Evolutionary conservation across 2,888 invertebrate species (phyloP).

Genomic region (Elegia similella): DNA sequence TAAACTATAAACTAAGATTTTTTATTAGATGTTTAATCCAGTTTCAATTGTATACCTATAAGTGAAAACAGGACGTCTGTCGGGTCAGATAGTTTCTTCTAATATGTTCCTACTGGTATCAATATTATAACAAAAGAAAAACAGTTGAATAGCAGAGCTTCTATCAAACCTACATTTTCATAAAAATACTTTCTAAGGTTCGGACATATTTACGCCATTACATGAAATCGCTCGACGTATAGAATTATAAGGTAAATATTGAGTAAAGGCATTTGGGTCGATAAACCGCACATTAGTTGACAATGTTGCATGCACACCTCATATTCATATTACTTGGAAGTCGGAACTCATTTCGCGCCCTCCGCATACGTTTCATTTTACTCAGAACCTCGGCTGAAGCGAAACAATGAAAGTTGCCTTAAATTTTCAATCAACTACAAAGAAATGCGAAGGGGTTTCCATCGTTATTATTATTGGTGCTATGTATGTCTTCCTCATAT

Average conservation of each 20-base stretch:
- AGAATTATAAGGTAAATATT: neutral
- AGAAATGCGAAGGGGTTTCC: conserved; percentile 22
- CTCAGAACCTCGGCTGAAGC: neutral
- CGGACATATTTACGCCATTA: too few relatives aligned
- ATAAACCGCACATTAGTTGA: conserved; percentile 2
- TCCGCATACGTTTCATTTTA: neutral
- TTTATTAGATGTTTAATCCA: too few relatives aligned
- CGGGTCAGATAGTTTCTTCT: too few relatives aligned
- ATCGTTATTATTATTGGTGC: too few relatives aligned
- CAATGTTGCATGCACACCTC: conserved; percentile 2
- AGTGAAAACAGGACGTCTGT: too few relatives aligned
- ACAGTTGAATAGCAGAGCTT: neutral
- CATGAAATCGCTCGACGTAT: too few relatives aligned
- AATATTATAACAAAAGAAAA: neutral
- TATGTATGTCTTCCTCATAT: too few relatives aligned
- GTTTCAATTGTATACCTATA: too few relatives aligned
- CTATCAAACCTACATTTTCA: neutral
- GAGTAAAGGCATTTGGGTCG: neutral
- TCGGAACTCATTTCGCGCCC: neutral
- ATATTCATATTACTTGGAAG: neutral
- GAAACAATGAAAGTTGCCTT: conserved; percentile 12
- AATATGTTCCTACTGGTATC: neutral
- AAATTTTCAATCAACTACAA: conserved; percentile 25
- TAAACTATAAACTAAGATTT: too few relatives aligned
- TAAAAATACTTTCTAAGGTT: neutral